Evolutionary conservation across 2,797 vertebrate species (phyloP).

Genomic region (Nannoperca australis): DNA sequence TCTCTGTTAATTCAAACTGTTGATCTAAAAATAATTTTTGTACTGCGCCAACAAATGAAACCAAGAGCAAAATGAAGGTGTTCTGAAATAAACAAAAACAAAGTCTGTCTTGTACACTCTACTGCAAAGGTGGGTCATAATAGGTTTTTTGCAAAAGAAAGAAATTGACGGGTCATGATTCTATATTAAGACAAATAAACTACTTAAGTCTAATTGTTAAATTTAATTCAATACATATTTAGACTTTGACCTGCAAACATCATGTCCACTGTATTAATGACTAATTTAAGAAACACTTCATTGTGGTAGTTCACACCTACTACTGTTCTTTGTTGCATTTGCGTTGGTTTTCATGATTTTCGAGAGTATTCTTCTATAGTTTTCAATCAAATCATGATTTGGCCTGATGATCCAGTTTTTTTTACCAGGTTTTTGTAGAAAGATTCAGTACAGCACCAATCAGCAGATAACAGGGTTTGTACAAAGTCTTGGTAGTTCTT

Average conservation of each 20-base stretch:
- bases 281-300: background rate
- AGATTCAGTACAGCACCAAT: background rate
- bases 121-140: background rate
- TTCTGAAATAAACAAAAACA: background rate
- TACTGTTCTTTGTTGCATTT: background rate
- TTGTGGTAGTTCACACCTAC: background rate
- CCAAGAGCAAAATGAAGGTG: background rate
- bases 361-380: background rate
- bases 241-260: no score
- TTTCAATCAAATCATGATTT: slow-evolving; percentile 6
- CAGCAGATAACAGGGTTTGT: background rate
- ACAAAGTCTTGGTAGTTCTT: no score
- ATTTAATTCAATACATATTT: no score
- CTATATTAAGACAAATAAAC: background rate
- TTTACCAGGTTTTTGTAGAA: background rate
- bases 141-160: background rate
- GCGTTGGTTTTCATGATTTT: background rate
- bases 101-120: background rate
- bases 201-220: no score
- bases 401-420: background rate
- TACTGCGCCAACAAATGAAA: background rate
- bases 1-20: background rate
- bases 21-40: background rate
- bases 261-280: no score
- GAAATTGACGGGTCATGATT: background rate